Evolutionary conservation across 2,113 vertebrate species (phyloP), one percentile per base, ranked within the genome.

Genomic region (Phrynosoma platyrhinos): DNA sequence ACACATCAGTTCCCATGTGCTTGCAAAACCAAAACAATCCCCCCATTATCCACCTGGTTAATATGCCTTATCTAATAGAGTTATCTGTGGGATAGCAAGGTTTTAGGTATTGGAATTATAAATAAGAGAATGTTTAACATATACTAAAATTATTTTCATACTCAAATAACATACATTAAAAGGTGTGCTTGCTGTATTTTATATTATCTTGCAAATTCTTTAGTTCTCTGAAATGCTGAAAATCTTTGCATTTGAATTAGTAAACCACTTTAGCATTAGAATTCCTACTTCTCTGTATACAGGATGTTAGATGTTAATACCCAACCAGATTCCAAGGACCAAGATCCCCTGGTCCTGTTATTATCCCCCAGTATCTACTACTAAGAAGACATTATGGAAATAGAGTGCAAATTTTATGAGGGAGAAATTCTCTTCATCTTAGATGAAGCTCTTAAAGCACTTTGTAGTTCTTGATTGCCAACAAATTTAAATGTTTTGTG

Each of bases 401-500:
- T 95, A 94, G 95, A 94, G 97, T 95, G 95, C 95, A 93, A 94
- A 95, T 94, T 90, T 88, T 94, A 89, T 93, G 93, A 95, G 96
- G 96, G 95, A 96, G 96, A 97, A 92, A 95, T 91, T 93, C 89
- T 82, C 97, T 97, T 97, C 96, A 95, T 97, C 96, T 91, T 92
- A 85, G 95, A 95, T 96, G 96, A 97, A 96, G 97, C 53, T 93
- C 95, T 96, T 94, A 96, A 98, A 98, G 98, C 98, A 99, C 98
- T 99, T 99, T 99, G 98, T 98, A 97, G 97, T 97, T 97, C 97
- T 97, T 97, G 95, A 97, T 98, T 98, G 98, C 98, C 98, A 98
- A 98, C 96, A 96, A 95, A 96, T 95, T 96, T 96, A 94, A 88
- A 95, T 94, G 94, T 97, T 97, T 96, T 97, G 95, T 95, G 95